phyloP scores from a whole-genome alignment of 1,140 invertebrate genomes.

The Drosophila melanica region DNA sequence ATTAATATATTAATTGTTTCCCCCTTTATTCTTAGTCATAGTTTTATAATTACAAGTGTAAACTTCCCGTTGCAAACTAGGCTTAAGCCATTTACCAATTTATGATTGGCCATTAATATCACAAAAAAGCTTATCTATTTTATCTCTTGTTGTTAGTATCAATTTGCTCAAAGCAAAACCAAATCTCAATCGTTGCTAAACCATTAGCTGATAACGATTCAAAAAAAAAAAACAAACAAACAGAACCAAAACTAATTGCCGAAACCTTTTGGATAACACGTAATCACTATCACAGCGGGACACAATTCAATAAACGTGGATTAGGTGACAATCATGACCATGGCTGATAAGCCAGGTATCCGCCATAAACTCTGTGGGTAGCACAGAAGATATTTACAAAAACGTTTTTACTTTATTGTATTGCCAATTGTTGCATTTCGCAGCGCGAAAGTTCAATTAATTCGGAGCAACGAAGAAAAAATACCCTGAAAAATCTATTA shows the following conservation, averaged over 20 bases:
- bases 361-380: constrained; percentile 17
- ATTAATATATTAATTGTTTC: too few species aligned
- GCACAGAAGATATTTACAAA: constrained; percentile 20
- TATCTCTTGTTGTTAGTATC: constrained; percentile 11
- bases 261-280: constrained; percentile 7
- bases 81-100: too few species aligned
- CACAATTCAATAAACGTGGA: constrained; percentile 16
- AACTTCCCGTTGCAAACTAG: too few species aligned
- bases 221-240: background rate
- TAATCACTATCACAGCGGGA: constrained; percentile 54
- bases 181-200: constrained; percentile 7
- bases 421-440: constrained; percentile 12
- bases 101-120: background rate
- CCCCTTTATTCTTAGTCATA: too few species aligned
- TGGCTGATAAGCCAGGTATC: constrained; percentile 42
- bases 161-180: constrained; percentile 14
- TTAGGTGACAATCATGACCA: constrained; percentile 28
- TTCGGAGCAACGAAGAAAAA: background rate
- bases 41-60: too few species aligned
- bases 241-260: constrained; percentile 12
- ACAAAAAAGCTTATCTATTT: background rate
- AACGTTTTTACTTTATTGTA: background rate
- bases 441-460: background rate
- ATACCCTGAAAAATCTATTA: constrained; percentile 12
- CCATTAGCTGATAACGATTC: constrained; percentile 25